Percentiles rank a stretch among this genome's conserved stretches.
Conservation (phyloP, 1,140 invertebrate genomes). For the Thaumetopoea pityocampa region DNA sequence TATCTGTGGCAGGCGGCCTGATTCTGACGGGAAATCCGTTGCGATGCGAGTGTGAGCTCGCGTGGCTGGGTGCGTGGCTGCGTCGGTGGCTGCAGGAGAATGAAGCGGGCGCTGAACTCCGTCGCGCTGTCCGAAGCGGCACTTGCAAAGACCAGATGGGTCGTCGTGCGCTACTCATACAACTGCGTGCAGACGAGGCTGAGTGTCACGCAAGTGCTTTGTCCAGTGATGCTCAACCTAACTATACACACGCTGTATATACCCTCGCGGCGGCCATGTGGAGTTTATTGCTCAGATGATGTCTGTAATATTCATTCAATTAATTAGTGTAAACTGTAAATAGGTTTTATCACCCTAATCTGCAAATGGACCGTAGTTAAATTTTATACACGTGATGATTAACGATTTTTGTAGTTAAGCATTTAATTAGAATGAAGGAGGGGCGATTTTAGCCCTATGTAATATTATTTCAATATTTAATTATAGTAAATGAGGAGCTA, state of each 20-base stretch:
- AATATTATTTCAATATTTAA: conserved; percentile 11
- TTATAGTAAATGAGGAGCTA: no score
- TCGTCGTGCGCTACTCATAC: conserved; percentile 80
- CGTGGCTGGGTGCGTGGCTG: conserved; percentile 93
- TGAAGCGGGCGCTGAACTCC: conserved; percentile 64
- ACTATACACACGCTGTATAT: conserved; percentile 47
- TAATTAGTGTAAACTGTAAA: conserved; percentile 24
- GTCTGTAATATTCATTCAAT: conserved; percentile 10
- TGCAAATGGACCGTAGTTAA: conserved; percentile 25
- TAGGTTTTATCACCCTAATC: conserved; percentile 23
- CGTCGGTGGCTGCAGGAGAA: conserved; percentile 83
- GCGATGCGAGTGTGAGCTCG: conserved; percentile 90
- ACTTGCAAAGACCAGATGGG: conserved; percentile 81
- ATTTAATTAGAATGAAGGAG: conserved; percentile 10
- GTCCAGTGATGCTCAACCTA: conserved; percentile 76
- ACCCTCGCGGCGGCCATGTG: conserved; percentile 41
- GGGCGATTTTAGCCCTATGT: conserved; percentile 7
- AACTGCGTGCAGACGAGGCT: conserved; percentile 84
- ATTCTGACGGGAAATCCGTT: conserved; percentile 89
- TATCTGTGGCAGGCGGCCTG: conserved; percentile 81
- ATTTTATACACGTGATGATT: conserved; percentile 31
- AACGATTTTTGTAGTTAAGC: conserved; percentile 21
- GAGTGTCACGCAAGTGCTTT: conserved; percentile 86
- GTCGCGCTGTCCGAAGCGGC: conserved; percentile 72
- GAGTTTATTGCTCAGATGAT: conserved; percentile 60